Evolutionary conservation across 1,140 invertebrate genomes (phyloP).

Genomic region (Hydropsyche tenuis): DNA sequence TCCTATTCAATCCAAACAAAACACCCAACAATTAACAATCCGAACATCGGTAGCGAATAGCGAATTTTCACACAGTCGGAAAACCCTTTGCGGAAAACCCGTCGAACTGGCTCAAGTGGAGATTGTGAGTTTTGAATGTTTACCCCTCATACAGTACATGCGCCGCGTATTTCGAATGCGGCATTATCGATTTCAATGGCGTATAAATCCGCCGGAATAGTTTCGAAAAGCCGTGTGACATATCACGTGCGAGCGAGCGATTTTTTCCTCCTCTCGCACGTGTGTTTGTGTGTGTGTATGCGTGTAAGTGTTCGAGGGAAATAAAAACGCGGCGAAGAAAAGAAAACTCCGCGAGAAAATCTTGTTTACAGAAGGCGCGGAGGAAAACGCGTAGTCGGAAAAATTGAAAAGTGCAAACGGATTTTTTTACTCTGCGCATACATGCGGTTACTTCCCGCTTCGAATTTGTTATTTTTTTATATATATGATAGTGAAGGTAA

Average conservation of each 20-base stretch:
- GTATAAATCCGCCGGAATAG: slow-evolving; percentile 31
- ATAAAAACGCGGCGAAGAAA: no score
- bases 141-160: not conserved
- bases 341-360: slow-evolving; percentile 1
- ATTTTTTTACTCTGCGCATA: no score
- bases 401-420: slow-evolving; percentile 20
- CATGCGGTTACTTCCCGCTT: no score
- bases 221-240: slow-evolving; percentile 26
- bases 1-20: no score
- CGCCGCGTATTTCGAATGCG: slow-evolving; percentile 21
- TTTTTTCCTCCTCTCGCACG: not conserved
- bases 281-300: not conserved
- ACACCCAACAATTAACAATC: no score
- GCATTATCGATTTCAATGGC: slow-evolving; percentile 33
- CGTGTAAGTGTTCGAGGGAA: not conserved
- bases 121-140: no score
- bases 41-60: no score
- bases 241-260: slow-evolving; percentile 12
- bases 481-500: no score
- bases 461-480: no score
- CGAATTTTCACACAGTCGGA: no score
- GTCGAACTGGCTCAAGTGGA: no score
- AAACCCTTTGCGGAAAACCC: not conserved
- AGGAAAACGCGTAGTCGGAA: slow-evolving; percentile 5
- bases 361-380: slow-evolving; percentile 24